phyloP scores from a whole-genome alignment of 2,113 vertebrate genomes.

The Malurus cyaneus region DNA sequence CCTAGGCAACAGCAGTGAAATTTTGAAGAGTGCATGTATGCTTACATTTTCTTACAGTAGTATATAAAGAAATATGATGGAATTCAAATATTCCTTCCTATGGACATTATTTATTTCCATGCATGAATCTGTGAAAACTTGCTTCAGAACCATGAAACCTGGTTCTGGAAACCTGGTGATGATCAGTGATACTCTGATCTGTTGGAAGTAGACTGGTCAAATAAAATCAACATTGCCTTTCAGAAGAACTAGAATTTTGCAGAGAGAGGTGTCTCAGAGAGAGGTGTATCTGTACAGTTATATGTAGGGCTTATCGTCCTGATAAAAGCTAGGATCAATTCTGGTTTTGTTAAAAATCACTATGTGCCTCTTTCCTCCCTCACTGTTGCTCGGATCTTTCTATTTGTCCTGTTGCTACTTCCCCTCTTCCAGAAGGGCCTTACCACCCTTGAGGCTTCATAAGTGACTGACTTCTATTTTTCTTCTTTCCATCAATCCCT shows the following conservation, averaged over 20 bases:
- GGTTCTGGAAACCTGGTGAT: not conserved
- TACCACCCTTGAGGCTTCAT: not conserved
- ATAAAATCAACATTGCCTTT: not conserved
- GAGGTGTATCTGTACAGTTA: not conserved
- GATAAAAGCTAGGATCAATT: not conserved
- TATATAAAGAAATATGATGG: not conserved
- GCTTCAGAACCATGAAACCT: not conserved
- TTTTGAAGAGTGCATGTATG: not conserved
- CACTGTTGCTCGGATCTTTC: fast-evolving
- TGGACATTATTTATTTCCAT: not conserved
- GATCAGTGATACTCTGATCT: not conserved
- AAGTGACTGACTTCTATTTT: not conserved
- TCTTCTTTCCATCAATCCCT: not conserved
- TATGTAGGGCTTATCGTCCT: not conserved
- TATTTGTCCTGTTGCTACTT: not conserved
- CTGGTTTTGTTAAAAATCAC: not conserved
- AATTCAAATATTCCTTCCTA: not conserved
- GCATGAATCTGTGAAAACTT: not conserved
- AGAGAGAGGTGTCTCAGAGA: not conserved
- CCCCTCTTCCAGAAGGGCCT: not conserved
- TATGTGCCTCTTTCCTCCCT: not conserved
- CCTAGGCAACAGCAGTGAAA: not conserved
- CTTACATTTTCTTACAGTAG: not conserved
- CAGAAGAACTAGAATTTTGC: not conserved
- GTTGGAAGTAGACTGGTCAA: not conserved